Percentiles rank a stretch among this genome's conserved stretches.
Conservation (phyloP, 2,888 invertebrate species). For the Habroteleia sp. region DNA sequence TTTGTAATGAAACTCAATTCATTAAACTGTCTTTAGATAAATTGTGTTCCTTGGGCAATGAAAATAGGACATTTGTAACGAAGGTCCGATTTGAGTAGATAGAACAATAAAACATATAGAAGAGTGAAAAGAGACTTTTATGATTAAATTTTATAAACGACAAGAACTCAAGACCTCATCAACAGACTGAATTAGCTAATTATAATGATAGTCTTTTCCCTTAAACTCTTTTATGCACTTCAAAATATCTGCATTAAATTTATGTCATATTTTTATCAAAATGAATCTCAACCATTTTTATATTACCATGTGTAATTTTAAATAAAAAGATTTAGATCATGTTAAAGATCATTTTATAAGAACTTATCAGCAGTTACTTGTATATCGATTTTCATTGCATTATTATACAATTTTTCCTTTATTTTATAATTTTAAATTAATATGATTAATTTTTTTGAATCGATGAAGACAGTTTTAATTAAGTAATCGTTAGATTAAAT, state of each 20-base stretch:
- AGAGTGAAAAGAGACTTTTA: conserved; percentile 71
- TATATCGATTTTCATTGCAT: too few species aligned
- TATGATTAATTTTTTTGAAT: too few species aligned
- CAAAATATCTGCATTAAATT: conserved; percentile 35
- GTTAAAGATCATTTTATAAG: too few species aligned
- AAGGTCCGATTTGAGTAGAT: conserved; percentile 34
- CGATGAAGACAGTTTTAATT: too few species aligned
- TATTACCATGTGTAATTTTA: neutral
- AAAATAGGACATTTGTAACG: conserved; percentile 33
- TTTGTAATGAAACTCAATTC: conserved; percentile 15
- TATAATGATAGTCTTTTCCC: conserved; percentile 76
- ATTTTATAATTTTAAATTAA: too few species aligned
- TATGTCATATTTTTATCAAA: conserved; percentile 35
- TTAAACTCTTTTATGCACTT: conserved; percentile 3
- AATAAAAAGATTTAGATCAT: too few species aligned
- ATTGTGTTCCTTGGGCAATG: conserved; percentile 10
- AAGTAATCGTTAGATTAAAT: too few species aligned
- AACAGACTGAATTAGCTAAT: conserved; percentile 79
- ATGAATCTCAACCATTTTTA: conserved; percentile 33
- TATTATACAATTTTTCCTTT: too few species aligned
- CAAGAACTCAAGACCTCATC: conserved; percentile 75
- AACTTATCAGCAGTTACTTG: too few species aligned
- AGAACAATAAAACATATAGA: conserved; percentile 22
- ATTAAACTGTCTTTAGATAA: conserved; percentile 31
- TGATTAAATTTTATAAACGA: conserved; percentile 79